Evolutionary conservation across 2,888 invertebrate genomes (phyloP).

Genomic region (Caenorhabditis sp.): DNA sequence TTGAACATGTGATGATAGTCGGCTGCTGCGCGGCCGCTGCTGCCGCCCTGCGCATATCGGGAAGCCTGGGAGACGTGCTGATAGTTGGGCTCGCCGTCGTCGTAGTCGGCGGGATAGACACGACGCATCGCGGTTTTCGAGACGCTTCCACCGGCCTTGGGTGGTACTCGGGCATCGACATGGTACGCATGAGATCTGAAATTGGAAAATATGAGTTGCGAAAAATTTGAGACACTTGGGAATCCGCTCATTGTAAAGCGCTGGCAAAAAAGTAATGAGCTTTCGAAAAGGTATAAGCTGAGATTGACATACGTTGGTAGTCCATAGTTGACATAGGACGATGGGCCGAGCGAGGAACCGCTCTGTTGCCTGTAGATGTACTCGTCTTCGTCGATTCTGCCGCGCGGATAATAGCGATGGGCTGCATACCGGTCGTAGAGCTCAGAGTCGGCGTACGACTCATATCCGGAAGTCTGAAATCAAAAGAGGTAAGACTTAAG

Average conservation of each 20-base stretch:
- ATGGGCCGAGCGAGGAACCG: constrained; percentile 50
- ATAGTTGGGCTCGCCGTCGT: constrained; percentile 34
- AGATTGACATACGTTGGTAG: constrained; percentile 54
- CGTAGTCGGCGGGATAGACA: constrained; percentile 39
- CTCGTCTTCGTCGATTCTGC: constrained; percentile 42
- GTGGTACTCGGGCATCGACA: constrained; percentile 57
- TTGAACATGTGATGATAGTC: constrained; percentile 80
- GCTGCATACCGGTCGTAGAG: constrained; percentile 73
- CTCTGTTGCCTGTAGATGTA: constrained; percentile 53
- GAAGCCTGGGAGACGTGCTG: constrained; percentile 42
- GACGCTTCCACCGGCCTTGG: constrained; percentile 56
- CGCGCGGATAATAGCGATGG: constrained; percentile 68
- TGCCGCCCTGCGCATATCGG: constrained; percentile 26
- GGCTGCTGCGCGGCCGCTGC: constrained; percentile 12
- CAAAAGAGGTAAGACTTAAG: background rate
- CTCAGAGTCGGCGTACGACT: constrained; percentile 65
- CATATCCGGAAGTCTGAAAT: constrained; percentile 63
- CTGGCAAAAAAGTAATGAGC: too few species aligned
- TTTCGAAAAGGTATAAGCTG: too few species aligned
- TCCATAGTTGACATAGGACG: constrained; percentile 70
- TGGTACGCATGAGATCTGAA: constrained; percentile 66
- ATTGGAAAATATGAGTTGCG: too few species aligned
- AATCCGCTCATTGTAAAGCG: too few species aligned
- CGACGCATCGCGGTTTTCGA: constrained; percentile 61
- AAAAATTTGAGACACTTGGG: too few species aligned